Base-by-base conservation (phyloP, 2,797 vertebrate genomes). In the Dicrostonyx torquatus region DNA sequence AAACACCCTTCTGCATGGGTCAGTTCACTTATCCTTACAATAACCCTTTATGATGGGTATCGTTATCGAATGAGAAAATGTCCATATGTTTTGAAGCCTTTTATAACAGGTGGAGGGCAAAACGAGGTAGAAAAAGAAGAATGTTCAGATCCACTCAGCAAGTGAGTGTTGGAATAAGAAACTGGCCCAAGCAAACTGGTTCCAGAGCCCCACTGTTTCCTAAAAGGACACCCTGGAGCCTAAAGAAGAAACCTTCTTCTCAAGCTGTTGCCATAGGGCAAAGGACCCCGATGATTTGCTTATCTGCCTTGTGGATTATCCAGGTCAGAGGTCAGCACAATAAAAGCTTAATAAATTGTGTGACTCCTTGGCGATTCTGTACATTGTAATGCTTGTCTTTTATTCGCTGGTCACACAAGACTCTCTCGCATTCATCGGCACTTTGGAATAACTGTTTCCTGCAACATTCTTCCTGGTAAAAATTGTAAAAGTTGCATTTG, bases 241-340 rank as follows among this genome's bases (percentile, higher is more conserved):
- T 60, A 20, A 18, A 43, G 48, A 72, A 55, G 45, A 45, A 68
- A 20, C 11, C 89, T 37, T 14, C 89, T 37, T 78, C 48, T 7
- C 62, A 29, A 8, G 8, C 68, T 77, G 79, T 78, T 87, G 94
- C 26, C 64, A 14, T 8, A 62, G 43, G 79, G 43, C 26, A 70
- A 70, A 60, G 17, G 58, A 75, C 43, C 60, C 68, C 55, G 58
- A 48, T 79, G 64, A 84, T 87, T 76, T 37, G 43, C 26, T 84
- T 18, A 89, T 66, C 64, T 83, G 72, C 45, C 18, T 7, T 92
- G 68, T 45, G 75, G 64, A 37, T 90, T 80, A 90, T 78, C 73
- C 55, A 72, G 66, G 77, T 31, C 75, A 48, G 90, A 96, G 53
- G 60, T 20, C 88, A 85, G 18, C 84, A 82, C 40, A 86, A 94